A percentile compares a stretch with the other conserved stretches of the same genome.
Evolutionary conservation across 2,888 invertebrate genomes (phyloP).

Genomic region (Pachymerium ferrugineum): DNA sequence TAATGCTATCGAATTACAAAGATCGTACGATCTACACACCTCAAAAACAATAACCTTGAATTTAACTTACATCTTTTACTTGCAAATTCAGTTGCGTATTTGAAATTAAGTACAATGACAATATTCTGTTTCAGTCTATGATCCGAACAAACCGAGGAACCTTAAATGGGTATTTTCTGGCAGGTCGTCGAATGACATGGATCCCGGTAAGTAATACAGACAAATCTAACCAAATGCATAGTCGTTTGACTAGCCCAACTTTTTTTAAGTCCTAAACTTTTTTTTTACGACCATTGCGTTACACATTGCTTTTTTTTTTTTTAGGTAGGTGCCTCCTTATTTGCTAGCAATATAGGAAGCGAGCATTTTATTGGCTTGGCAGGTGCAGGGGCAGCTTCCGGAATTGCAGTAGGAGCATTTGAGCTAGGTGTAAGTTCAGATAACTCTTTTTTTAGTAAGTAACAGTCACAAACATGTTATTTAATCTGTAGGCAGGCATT

Average conservation of each 20-base stretch:
- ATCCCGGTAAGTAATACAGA: no score
- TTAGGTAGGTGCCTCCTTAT: constrained; percentile 53
- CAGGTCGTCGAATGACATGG: constrained; percentile 50
- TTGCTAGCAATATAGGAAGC: constrained; percentile 53
- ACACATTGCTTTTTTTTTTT: no score
- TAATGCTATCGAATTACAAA: no score
- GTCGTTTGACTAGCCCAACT: no score
- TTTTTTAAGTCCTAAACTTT: no score
- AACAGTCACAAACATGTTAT: not conserved
- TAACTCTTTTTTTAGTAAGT: no score
- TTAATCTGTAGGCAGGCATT: constrained; percentile 47
- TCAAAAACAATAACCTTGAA: no score
- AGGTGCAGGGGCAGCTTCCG: constrained; percentile 51
- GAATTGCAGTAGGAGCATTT: constrained; percentile 52
- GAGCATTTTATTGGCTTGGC: constrained; percentile 54
- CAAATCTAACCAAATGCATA: no score
- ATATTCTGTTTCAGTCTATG: constrained; percentile 46
- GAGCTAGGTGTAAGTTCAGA: constrained; percentile 53
- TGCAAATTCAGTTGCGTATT: no score
- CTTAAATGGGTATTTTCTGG: constrained; percentile 50
- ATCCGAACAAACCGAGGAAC: constrained; percentile 46
- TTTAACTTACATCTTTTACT: no score
- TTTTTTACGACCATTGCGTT: no score
- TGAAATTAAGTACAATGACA: not conserved
- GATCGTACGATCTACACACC: no score